phyloP scores from a whole-genome alignment of 2,888 invertebrate species.

The Eurois occulta region DNA sequence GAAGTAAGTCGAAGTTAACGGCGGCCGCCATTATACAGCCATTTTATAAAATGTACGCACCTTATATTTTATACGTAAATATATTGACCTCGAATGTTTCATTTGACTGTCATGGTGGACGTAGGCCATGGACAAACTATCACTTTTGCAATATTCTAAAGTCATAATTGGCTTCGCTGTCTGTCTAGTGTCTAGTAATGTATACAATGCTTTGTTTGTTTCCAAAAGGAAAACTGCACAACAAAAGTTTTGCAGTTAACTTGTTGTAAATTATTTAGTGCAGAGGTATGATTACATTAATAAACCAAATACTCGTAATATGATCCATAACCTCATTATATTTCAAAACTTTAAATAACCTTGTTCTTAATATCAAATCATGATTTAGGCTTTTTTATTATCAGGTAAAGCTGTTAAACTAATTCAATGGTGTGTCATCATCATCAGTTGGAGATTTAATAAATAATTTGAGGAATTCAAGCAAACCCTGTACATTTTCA shows the following conservation, averaged over 20 bases:
- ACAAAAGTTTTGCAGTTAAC: too few relatives aligned
- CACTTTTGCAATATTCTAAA: constrained; percentile 52
- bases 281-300: background rate
- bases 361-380: background rate
- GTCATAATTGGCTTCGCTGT: constrained; percentile 18
- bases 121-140: constrained; percentile 56
- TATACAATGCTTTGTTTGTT: constrained; percentile 10
- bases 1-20: constrained; percentile 73
- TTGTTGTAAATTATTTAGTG: background rate
- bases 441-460: background rate
- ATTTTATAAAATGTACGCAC: constrained; percentile 70
- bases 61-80: constrained; percentile 56
- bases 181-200: constrained; percentile 7
- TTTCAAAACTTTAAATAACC: background rate
- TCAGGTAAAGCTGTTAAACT: background rate
- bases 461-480: too few relatives aligned
- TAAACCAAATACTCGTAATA: background rate
- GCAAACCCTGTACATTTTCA: too few relatives aligned
- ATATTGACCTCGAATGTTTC: constrained; percentile 73
- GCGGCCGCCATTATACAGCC: constrained; percentile 73
- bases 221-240: too few relatives aligned
- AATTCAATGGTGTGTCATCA: background rate
- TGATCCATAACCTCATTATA: background rate
- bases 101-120: constrained; percentile 55
- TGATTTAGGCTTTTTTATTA: background rate